phyloP scores from a whole-genome alignment of 2,888 invertebrate genomes.

The Chromoteleia sp. region DNA sequence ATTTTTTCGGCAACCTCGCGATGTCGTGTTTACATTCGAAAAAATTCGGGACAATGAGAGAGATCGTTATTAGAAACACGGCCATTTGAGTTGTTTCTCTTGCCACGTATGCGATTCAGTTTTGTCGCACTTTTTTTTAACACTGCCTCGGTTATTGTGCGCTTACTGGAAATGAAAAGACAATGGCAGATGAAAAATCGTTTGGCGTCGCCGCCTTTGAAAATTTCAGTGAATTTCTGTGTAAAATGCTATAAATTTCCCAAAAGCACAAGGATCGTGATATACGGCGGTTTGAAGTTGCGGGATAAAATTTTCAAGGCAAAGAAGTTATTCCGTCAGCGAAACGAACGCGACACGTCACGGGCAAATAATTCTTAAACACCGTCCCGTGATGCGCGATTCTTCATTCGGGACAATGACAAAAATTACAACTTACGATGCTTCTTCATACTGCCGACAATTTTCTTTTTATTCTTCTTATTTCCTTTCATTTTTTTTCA shows the following conservation, averaged over 20 bases:
- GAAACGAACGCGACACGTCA: conserved; percentile 55
- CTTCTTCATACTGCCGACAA: too few relatives aligned
- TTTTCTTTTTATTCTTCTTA: too few relatives aligned
- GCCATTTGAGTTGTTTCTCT: conserved; percentile 32
- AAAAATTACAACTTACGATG: conserved; percentile 28
- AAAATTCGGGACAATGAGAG: conserved; percentile 23
- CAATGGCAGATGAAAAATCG: conserved; percentile 72
- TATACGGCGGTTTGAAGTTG: conserved; percentile 70
- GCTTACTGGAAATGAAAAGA: conserved; percentile 72
- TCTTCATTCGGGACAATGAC: conserved; percentile 45
- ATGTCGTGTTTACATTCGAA: neutral
- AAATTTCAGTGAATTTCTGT: conserved; percentile 69
- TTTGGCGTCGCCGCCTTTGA: conserved; percentile 70
- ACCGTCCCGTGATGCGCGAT: conserved; percentile 28
- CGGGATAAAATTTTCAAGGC: conserved; percentile 70
- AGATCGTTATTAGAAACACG: conserved; percentile 60
- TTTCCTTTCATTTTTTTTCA: neutral
- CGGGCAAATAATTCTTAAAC: conserved; percentile 61
- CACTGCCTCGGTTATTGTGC: conserved; percentile 67
- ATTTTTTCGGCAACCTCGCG: neutral
- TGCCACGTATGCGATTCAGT: conserved; percentile 47
- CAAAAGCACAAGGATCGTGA: conserved; percentile 65
- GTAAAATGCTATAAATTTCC: conserved; percentile 69
- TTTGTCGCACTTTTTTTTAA: conserved; percentile 48
- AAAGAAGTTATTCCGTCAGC: conserved; percentile 68